phyloP scores from a whole-genome alignment of 2,888 invertebrate genomes.

The Clunio marinus region DNA sequence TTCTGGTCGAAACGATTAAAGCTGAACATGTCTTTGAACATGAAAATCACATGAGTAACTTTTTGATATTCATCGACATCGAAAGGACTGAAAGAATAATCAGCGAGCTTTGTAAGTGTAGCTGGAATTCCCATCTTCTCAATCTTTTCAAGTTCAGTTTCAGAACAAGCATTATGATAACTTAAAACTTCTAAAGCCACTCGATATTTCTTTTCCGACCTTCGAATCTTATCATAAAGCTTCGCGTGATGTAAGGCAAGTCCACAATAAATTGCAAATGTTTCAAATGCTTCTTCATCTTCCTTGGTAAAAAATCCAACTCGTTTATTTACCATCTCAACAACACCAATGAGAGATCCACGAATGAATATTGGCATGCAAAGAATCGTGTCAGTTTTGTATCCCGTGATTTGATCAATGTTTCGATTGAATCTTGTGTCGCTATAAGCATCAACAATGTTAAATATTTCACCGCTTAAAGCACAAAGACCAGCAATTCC shows the following conservation, averaged over 20 bases:
- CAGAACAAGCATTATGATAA: conserved; percentile 75
- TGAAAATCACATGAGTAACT: conserved; percentile 65
- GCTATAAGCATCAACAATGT: conserved; percentile 76
- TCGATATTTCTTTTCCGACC: conserved; percentile 77
- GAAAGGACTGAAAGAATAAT: conserved; percentile 70
- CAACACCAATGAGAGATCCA: conserved; percentile 74
- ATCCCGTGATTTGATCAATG: conserved; percentile 64
- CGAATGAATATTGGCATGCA: conserved; percentile 85
- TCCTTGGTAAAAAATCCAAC: conserved; percentile 58
- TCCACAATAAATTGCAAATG: conserved; percentile 81
- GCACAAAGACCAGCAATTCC: conserved; percentile 84
- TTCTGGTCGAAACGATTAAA: conserved; percentile 62
- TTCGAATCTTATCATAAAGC: conserved; percentile 74
- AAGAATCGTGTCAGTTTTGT: conserved; percentile 68
- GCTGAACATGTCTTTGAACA: conserved; percentile 73
- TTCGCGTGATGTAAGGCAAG: conserved; percentile 80
- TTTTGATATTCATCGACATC: conserved; percentile 66
- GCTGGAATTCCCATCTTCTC: conserved; percentile 43
- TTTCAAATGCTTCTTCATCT: conserved; percentile 78
- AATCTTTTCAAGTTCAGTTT: conserved; percentile 59
- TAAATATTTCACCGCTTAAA: conserved; percentile 70
- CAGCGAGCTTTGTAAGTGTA: conserved; percentile 49
- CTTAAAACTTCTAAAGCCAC: conserved; percentile 78
- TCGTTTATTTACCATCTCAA: conserved; percentile 78
- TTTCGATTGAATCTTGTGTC: conserved; percentile 71